Evolutionary conservation across 2,113 vertebrate species (phyloP), one percentile per base, ranked within the genome.

Genomic region (Psittacara wagleri): DNA sequence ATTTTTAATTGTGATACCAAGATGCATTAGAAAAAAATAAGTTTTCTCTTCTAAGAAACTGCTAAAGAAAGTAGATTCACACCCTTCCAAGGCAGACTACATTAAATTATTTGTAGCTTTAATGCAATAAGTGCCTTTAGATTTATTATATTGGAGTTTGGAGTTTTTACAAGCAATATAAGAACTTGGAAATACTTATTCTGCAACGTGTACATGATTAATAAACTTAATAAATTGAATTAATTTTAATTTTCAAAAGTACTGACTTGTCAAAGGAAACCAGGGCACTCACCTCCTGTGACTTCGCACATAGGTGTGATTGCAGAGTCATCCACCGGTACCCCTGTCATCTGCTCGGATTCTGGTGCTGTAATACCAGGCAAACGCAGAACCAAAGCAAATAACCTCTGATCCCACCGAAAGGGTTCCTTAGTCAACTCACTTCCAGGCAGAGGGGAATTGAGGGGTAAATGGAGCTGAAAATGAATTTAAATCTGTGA

Each of bases 301-400:
- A 99, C 99, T 95, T 99, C 99, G 44, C 99, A 99, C 99, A 99
- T 99, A 19, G 99, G 99, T 43, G 99, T 99, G 98, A 99, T 99
- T 54, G 99, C 98, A 24, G 99, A 99, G 52, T 99, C 99, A 93
- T 99, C 99, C 6, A 98, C 97, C 0, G 98, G 99, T 54, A 99
- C 99, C 3, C 98, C 98, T 7, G 98, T 98, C 66, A 98, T 89
- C 79, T 98, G 98, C 37, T 99, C 99, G 0, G 98, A 97, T 80
- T 99, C 99, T 12, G 98, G 98, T 2, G 98, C 98, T 41, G 98
- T 96, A 43, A 98, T 98, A 39, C 99, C 99, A 9, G 99, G 97
- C 95, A 99, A 98, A 31, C 99, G 98, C 33, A 99, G 97, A 90
- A 99, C 99, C 93, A 99, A 97, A 74, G 99, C 98, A 95, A 99